These are phyloP conservation scores for Bimastos eiseni DNA, from an alignment of 2,888 invertebrate species.

Conservation along the genomic window DNA sequence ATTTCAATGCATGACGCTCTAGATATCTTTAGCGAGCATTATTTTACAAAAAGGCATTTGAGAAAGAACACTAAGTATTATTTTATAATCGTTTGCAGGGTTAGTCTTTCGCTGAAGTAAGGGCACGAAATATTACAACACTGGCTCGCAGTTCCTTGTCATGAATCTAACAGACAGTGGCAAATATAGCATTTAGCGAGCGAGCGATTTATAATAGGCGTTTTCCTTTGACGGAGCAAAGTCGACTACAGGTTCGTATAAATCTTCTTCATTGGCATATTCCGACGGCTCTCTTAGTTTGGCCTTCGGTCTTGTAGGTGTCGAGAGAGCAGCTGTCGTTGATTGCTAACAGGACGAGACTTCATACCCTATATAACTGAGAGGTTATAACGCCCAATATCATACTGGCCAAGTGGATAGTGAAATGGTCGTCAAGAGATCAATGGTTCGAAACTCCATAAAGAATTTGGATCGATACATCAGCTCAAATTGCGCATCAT, in stretches of 20 bases:
- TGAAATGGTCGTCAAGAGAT: no score
- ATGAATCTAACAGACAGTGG: background rate
- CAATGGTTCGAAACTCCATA: no score
- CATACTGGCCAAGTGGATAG: background rate
- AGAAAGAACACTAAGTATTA: no score
- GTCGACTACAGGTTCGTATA: background rate
- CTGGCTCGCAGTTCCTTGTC: no score
- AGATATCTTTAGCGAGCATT: no score
- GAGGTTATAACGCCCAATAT: background rate
- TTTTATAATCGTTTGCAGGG: background rate
- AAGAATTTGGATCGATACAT: no score
- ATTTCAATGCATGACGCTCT: no score
- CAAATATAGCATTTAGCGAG: background rate
- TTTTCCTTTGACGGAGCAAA: background rate
- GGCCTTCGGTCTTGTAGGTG: background rate
- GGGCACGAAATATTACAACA: no score
- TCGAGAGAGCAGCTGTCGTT: background rate
- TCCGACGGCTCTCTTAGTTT: background rate
- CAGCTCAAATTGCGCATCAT: no score
- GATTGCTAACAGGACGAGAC: background rate
- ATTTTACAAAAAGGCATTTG: no score
- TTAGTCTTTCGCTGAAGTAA: background rate
- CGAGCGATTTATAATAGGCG: background rate
- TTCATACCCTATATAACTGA: background rate
- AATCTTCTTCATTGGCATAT: background rate